phyloP scores from a whole-genome alignment of 2,113 vertebrate genomes.

The Clinocottus analis region DNA sequence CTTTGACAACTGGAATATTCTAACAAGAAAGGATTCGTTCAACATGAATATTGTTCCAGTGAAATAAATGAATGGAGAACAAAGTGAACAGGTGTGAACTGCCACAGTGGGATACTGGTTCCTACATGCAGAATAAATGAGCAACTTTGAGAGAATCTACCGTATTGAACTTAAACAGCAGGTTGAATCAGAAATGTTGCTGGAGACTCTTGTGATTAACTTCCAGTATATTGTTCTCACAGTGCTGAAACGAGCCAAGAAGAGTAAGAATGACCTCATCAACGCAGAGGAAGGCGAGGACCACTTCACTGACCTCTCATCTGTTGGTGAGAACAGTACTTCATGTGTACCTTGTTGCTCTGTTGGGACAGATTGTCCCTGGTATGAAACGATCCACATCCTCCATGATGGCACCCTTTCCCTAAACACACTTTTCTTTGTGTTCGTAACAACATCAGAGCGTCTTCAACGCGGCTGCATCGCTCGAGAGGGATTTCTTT shows the following conservation, averaged over 20 bases:
- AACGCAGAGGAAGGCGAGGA: constrained; percentile 96
- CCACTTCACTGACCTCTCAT: constrained; percentile 95
- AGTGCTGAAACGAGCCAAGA: constrained; percentile 96
- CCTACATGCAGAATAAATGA: background rate
- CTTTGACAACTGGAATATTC: background rate
- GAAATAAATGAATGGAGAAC: background rate
- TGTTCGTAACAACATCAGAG: background rate
- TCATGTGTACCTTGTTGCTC: background rate
- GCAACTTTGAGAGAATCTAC: background rate
- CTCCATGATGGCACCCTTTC: background rate
- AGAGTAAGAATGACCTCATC: constrained; percentile 95
- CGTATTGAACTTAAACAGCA: background rate
- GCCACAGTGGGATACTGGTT: no score
- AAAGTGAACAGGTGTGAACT: background rate
- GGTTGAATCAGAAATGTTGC: background rate
- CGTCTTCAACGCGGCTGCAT: background rate
- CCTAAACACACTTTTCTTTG: background rate
- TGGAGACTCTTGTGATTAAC: background rate
- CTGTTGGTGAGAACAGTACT: constrained; percentile 88
- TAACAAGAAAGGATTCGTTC: background rate
- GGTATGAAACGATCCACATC: no score
- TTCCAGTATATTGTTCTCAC: constrained; percentile 36
- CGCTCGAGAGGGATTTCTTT: background rate
- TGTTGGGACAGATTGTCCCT: background rate
- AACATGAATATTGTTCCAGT: background rate